Evolutionary conservation across 2,888 invertebrate species (phyloP).

Genomic region (Sarcophaga carnaria): DNA sequence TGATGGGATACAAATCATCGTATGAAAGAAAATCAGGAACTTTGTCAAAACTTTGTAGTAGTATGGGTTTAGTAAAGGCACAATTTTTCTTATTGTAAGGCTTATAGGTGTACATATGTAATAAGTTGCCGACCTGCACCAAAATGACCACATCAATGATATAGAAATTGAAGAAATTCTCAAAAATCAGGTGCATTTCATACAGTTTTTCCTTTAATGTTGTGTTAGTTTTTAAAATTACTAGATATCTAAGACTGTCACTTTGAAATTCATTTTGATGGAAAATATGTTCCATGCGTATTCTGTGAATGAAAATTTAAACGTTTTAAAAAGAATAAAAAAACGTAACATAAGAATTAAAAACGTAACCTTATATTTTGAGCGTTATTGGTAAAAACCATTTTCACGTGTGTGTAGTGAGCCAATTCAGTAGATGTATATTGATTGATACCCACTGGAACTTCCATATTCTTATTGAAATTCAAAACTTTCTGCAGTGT

Average conservation of each 20-base stretch:
- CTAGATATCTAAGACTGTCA: neutral
- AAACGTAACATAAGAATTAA: no score
- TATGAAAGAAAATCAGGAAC: neutral
- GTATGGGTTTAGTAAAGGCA: neutral
- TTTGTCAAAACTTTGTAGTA: constrained; percentile 5
- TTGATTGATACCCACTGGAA: constrained; percentile 24
- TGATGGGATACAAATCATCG: constrained; percentile 9
- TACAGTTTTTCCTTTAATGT: neutral
- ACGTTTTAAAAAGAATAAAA: neutral
- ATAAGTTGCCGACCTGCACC: neutral
- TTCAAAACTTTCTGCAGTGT: neutral
- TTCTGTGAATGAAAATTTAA: neutral
- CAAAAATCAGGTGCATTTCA: constrained; percentile 34
- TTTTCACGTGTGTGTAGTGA: neutral
- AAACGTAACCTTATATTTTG: constrained; percentile 4
- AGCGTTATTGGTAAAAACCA: neutral
- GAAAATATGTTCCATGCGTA: neutral
- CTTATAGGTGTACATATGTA: constrained; percentile 22
- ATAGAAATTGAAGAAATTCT: constrained; percentile 6
- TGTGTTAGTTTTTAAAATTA: neutral
- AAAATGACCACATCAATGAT: constrained; percentile 30
- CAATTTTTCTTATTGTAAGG: constrained; percentile 11
- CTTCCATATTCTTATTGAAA: neutral
- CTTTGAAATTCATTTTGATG: neutral
- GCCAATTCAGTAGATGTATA: neutral